Evolutionary conservation across 2,113 vertebrate genomes (phyloP).

Genomic region (Oxyruncus cristatus): DNA sequence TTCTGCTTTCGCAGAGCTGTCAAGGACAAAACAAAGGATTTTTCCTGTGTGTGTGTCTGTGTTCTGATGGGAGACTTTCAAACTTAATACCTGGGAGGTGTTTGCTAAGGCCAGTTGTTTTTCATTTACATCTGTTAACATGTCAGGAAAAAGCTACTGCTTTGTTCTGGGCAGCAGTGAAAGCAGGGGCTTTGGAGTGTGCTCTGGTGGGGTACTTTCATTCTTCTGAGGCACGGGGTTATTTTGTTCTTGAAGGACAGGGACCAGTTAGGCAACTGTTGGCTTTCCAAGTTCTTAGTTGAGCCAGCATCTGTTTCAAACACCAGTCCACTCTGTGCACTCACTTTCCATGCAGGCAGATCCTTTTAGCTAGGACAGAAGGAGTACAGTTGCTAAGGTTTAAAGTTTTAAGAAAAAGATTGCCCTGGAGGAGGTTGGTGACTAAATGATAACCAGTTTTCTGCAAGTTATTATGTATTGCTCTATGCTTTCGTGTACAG

Average conservation of each 20-base stretch:
- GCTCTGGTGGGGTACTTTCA: not conserved
- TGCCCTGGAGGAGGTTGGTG: not conserved
- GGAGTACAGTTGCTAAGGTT: not conserved
- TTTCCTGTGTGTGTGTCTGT: not conserved
- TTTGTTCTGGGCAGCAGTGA: not conserved
- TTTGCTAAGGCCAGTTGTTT: not conserved
- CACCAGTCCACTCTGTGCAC: not conserved
- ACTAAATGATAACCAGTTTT: not conserved
- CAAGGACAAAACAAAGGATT: not conserved
- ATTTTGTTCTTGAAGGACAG: not conserved
- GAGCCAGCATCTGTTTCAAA: not conserved
- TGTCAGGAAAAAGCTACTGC: not conserved
- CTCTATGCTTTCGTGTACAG: fast-evolving
- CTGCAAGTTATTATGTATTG: not conserved
- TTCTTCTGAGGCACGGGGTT: fast-evolving
- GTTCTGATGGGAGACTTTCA: not conserved
- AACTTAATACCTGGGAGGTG: not conserved
- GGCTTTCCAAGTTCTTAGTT: not conserved
- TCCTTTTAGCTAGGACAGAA: not conserved
- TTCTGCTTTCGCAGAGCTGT: not conserved
- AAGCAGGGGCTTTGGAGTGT: not conserved
- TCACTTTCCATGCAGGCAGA: not conserved
- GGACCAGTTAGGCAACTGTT: not conserved
- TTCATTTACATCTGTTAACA: not conserved
- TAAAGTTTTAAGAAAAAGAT: not conserved